phyloP scores from a whole-genome alignment of 2,797 vertebrate genomes.

The Chromis chromis region DNA sequence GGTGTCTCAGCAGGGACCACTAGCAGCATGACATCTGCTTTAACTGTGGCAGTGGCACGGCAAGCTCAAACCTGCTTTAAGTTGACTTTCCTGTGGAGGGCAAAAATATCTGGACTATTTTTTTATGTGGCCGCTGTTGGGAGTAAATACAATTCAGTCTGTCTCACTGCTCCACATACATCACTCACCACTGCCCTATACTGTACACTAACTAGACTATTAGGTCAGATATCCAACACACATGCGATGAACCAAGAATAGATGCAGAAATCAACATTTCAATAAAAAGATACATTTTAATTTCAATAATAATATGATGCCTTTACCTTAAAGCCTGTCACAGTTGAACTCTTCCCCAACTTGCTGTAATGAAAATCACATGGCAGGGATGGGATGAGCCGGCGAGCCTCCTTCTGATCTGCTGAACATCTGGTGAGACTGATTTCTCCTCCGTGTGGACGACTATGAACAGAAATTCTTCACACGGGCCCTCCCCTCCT shows the following conservation, averaged over 20 bases:
- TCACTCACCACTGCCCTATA: neutral
- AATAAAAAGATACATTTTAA: neutral
- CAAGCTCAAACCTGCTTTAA: neutral
- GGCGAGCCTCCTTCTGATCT: slow-evolving; percentile 25
- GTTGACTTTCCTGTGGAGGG: neutral
- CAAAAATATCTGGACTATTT: neutral
- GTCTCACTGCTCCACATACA: neutral
- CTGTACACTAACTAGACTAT: neutral
- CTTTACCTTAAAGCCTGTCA: slow-evolving; percentile 57
- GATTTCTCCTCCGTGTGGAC: slow-evolving; percentile 36
- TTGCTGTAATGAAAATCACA: slow-evolving; percentile 58
- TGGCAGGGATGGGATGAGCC: slow-evolving; percentile 41
- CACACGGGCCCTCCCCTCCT: slow-evolving; percentile 38
- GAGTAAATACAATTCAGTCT: neutral
- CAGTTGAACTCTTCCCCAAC: slow-evolving; percentile 24
- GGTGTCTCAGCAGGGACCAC: slow-evolving; percentile 12
- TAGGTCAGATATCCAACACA: neutral
- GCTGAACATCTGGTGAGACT: slow-evolving; percentile 24
- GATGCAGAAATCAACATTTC: neutral
- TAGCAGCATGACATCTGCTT: slow-evolving; percentile 1
- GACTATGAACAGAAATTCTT: slow-evolving; percentile 45
- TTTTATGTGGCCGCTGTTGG: neutral
- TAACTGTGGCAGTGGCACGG: neutral
- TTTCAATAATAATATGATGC: neutral
- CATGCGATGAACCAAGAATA: neutral